Evolutionary conservation across 2,888 invertebrate genomes (phyloP), one percentile per base, ranked within the genome.

Genomic region (Chymomyza fuscimana): DNA sequence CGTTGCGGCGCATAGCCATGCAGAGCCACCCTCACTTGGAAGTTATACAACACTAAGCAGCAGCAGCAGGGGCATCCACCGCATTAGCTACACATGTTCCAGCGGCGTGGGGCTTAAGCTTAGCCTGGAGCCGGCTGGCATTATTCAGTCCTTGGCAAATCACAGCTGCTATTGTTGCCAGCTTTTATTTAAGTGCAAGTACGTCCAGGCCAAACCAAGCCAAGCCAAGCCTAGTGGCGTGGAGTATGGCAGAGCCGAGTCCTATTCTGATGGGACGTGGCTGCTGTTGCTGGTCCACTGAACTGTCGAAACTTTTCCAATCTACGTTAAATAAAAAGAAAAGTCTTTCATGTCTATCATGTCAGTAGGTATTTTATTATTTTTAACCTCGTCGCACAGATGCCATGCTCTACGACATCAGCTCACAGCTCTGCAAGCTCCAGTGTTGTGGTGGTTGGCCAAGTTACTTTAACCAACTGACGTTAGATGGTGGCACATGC

Each of bases 261-360:
- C 0, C 40, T 46, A 46, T 12, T 12, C 40, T 46, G 40, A 15
- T 46, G 40, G 40, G 40, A 46, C 40, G 63, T 62, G 32, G 60
- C 66, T n/a, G 56, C 25, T 22, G 59, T 16, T 65, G 58, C 52
- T 54, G 6, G 56, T 72, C 77, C 75, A 77, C 69, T 73, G 80
- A 78, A 77, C 82, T 82, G 86, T 87, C 86, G 85, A 88, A 88
- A 88, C 88, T 88, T 88, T 88, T 88, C 88, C 88, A 88, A 88
- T 88, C 88, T 88, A 82, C 78, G 88, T 86, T 87, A 88, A 88
- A 88, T 88, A 87, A 88, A 88, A 87, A 86, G 85, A 86, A 86
- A 83, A 83, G 81, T 86, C 83, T 83, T 78, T 79, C 86, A 78
- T 88, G 87, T 88, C 87, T 86, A 87, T 88, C 88, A 88, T 87